phyloP scores from a whole-genome alignment of 2,113 vertebrate genomes.

The Baryphthengus martii region DNA sequence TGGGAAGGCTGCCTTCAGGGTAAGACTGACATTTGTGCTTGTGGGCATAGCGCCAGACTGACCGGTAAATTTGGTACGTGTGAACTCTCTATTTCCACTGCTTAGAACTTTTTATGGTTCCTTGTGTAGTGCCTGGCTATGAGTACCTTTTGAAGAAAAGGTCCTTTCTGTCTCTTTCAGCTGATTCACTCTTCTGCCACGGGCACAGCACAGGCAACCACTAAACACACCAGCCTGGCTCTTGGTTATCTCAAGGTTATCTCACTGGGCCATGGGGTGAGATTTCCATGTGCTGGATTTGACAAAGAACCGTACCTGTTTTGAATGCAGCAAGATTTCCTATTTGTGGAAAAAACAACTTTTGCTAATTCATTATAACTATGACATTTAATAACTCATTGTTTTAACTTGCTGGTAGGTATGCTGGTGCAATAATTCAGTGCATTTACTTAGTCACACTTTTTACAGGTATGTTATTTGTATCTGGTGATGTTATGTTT shows the following conservation, averaged over 20 bases:
- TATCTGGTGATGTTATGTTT: neutral
- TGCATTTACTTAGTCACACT: neutral
- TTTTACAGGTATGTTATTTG: neutral
- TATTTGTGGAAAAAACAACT: fast-evolving
- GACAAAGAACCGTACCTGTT: neutral
- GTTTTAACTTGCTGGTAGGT: neutral
- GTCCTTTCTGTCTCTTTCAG: neutral
- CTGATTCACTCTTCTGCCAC: neutral
- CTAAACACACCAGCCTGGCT: neutral
- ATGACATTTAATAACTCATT: neutral
- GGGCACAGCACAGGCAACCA: fast-evolving
- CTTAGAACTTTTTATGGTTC: neutral
- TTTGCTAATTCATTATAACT: neutral
- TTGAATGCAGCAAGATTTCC: neutral
- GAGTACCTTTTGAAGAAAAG: neutral
- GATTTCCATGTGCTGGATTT: neutral
- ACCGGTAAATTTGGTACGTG: neutral
- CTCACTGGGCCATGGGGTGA: neutral
- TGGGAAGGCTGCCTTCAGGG: neutral
- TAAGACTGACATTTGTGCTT: neutral
- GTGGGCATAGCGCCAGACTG: neutral
- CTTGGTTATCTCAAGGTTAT: neutral
- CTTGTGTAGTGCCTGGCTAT: neutral
- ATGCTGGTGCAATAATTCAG: neutral
- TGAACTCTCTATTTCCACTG: neutral